Base-by-base conservation (phyloP, 1,140 invertebrate genomes). In the Bombyx mandarina region DNA sequence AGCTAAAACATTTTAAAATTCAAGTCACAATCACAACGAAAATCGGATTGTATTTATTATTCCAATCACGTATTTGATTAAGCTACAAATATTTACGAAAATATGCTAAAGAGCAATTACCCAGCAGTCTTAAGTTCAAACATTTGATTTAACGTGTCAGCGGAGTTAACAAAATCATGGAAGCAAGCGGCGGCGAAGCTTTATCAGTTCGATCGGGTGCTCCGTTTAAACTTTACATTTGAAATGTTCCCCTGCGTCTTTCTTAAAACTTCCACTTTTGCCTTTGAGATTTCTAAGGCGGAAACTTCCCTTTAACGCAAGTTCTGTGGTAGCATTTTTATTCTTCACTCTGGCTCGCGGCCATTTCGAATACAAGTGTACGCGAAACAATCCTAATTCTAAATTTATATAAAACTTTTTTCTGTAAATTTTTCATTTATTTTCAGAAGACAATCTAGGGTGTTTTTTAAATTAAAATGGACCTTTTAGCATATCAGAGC, bases 231-330 rank as follows among this genome's bases (percentile, higher is more conserved):
- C 69, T 75, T 74, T 73, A 52, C 62, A 72, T 65, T 73, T 61
- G 63, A 63, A 75, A 69, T 61, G 60, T 66, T 75, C 62, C 60
- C 62, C 54, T 67, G 57, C 66, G 65, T 64, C 65, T 71, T 73
- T 76, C 65, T 69, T 69, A 70, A 69, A 75, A 72, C 68, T 76
- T 76, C 69, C 62, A 57, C 57, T 58, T 57, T 62, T 62, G 63
- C 66, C 69, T 78, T 77, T 75, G 71, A 73, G 73, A 73, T 75
- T 76, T 67, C 66, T 64, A 65, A 73, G 57, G 66, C 47, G 62
- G 67, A 75, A 76, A 71, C 61, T 69, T 68, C 57, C 69, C 72
- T 72, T 68, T 69, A 50, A 63, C 49, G 67, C 65, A 64, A 65
- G 55, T 71, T 65, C 52, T 54, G 60, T 67, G 63, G 61, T 54